Evolutionary conservation across 2,797 vertebrate genomes (phyloP), one percentile per base, ranked within the genome.

Genomic region (Novumbra hubbsi): DNA sequence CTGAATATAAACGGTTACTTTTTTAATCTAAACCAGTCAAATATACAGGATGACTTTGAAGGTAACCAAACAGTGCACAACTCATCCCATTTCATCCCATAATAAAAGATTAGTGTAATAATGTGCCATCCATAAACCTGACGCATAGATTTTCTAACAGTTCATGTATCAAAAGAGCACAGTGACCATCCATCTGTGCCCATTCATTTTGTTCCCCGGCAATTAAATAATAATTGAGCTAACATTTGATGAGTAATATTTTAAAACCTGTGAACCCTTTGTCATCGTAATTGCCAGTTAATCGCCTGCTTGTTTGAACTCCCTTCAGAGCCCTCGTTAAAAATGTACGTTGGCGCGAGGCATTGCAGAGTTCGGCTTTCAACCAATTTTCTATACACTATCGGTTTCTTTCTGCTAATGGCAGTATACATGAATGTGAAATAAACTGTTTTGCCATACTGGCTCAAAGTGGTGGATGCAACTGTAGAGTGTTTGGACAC

Each of bases 201-300:
- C 32, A 19, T 70, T 63, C 45, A 16, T 76, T 30, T 41, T 68
- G 50, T 70, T 17, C 0, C 30, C 28, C 72, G 70, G 70, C 60
- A 60, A 66, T 74, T 27, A 68, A 74, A 50, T 60, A 28, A 77
- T 76, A 12, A 62, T 71, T 38, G 45, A 72, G 76, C 45, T 64
- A 74, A 24, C 24, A 28, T 45, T 45, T 63, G 28, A 74, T 72
- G 74, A 81, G 28, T 83, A 71, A 73, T 73, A 70, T 34, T 38
- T 21, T 27, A 57, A 48, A 69, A 38, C 55, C 57, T 78, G 71
- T 65, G 68, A 81, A 67, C 4, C 0, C 57, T 16, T 67, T 77
- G 78, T 80, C 84, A 76, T 76, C 57, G 79, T 83, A 81, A 89
- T 83, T 62, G 78, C 60, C 79, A 72, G 75, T 78, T 87, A 84